Evolutionary conservation across 2,113 vertebrate genomes (phyloP).

Genomic region (Geococcyx californianus): DNA sequence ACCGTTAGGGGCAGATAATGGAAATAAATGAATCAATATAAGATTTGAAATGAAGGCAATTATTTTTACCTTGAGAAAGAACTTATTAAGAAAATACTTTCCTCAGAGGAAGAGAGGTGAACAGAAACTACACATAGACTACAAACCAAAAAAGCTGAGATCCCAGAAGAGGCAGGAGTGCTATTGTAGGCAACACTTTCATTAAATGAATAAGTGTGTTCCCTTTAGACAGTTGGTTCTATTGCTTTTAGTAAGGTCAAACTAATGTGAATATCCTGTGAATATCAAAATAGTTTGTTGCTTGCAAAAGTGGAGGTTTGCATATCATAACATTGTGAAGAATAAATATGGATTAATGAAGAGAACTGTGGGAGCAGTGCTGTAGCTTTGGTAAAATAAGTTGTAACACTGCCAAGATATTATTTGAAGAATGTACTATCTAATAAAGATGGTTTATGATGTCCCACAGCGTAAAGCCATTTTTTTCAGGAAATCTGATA

Average conservation of each 20-base stretch:
- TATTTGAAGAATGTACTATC: neutral
- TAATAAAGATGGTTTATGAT: conserved; percentile 27
- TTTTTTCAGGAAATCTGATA: neutral
- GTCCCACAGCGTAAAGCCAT: neutral
- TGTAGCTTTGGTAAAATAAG: neutral
- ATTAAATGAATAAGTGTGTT: neutral
- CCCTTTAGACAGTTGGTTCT: neutral
- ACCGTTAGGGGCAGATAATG: neutral
- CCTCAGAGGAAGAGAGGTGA: neutral
- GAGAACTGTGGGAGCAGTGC: neutral
- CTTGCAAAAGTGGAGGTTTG: neutral
- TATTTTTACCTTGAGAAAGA: neutral
- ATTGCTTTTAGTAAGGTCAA: neutral
- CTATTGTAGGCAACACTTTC: neutral
- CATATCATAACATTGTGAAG: neutral
- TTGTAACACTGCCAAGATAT: neutral
- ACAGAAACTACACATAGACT: neutral
- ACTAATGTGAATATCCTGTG: neutral
- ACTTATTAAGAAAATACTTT: neutral
- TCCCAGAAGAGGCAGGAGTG: neutral
- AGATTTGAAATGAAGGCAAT: neutral
- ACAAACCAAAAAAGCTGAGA: neutral
- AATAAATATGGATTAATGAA: neutral
- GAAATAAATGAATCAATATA: neutral
- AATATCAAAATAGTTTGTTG: neutral